Conservation (phyloP, 2,113 vertebrate species). For the Fulmarus glacialis region DNA sequence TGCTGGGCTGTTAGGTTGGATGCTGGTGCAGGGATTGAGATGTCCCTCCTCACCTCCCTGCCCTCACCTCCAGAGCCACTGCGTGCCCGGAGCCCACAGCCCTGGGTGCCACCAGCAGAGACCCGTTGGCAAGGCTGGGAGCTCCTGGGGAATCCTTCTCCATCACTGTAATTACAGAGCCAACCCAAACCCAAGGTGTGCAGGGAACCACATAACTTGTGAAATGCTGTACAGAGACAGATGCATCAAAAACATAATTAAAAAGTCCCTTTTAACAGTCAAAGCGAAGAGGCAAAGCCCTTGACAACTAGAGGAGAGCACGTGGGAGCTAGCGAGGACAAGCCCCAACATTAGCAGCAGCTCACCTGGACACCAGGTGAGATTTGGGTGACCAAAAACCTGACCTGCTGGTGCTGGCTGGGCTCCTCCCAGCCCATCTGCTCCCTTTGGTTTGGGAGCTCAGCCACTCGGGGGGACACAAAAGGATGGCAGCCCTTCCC, state of each 20-base stretch:
- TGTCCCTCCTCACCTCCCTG: not conserved
- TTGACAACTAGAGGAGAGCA: not conserved
- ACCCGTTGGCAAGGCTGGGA: not conserved
- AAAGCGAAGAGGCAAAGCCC: not conserved
- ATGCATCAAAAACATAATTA: not conserved
- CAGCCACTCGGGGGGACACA: accelerated
- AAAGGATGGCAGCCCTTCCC: not conserved
- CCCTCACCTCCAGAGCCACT: not conserved
- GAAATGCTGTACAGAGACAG: not conserved
- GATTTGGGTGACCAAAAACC: not conserved
- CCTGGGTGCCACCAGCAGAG: not conserved
- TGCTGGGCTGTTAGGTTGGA: not conserved
- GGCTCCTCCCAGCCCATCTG: not conserved
- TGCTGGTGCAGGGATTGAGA: not conserved
- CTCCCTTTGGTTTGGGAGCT: not conserved
- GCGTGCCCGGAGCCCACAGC: accelerated
- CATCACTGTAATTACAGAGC: not conserved
- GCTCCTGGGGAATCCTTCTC: not conserved
- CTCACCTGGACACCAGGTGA: not conserved
- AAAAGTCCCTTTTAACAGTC: not conserved
- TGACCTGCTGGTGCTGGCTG: not conserved
- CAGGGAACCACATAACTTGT: not conserved
- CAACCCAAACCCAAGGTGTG: not conserved
- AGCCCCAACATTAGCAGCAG: not conserved
- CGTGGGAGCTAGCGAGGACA: accelerated